Percentiles rank a stretch among this genome's conserved stretches.
These are phyloP conservation scores for Clanis bilineata DNA, from an alignment of 2,888 invertebrate species.

Conservation along the genomic window DNA sequence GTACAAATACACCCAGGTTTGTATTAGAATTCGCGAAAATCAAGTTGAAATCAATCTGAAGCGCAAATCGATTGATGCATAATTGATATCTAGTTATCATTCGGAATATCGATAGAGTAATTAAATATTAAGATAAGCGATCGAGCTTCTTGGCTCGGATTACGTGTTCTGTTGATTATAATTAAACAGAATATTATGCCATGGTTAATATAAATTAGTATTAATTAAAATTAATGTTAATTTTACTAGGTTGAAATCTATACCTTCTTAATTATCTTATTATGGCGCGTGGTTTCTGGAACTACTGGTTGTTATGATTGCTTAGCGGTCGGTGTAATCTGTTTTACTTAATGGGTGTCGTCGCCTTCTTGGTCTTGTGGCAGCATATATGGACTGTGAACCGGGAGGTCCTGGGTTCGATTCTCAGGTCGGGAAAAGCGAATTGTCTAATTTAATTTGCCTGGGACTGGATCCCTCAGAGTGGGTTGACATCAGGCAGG, in stretches of 20 bases:
- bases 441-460: too few species aligned
- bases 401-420: too few species aligned
- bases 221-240: not conserved
- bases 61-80: constrained; percentile 44
- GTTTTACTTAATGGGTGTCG: too few species aligned
- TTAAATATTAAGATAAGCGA: constrained; percentile 31
- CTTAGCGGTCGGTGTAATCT: too few species aligned
- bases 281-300: not conserved
- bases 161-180: not conserved
- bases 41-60: constrained; percentile 29
- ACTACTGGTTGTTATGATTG: not conserved
- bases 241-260: not conserved
- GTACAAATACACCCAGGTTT: not conserved
- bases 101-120: constrained; percentile 38
- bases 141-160: constrained; percentile 4
- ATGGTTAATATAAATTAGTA: constrained; percentile 2
- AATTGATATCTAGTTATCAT: constrained; percentile 42
- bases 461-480: too few species aligned
- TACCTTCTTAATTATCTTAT: too few species aligned
- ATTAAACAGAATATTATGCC: not conserved
- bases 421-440: too few species aligned
- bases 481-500: too few species aligned
- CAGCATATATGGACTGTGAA: too few species aligned
- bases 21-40: not conserved
- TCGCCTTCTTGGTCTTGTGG: too few species aligned